These are phyloP conservation scores for Scaptomyza reducta DNA, from an alignment of 2,888 invertebrate species.

Conservation along the genomic window DNA sequence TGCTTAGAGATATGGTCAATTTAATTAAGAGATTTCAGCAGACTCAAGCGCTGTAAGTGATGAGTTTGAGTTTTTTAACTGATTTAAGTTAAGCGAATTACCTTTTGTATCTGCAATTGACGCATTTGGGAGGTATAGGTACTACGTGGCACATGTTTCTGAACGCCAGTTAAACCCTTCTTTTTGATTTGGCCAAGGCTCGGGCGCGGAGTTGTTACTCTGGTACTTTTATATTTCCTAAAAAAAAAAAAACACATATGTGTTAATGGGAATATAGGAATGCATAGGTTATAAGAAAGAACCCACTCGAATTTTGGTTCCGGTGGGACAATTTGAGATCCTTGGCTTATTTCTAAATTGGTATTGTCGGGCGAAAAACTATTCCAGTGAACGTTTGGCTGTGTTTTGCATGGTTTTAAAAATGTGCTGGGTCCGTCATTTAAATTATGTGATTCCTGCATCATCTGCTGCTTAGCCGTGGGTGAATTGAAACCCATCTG, in stretches of 20 bases:
- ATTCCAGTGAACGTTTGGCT: slow-evolving; percentile 6
- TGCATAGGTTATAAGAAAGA: neutral
- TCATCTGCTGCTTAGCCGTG: neutral
- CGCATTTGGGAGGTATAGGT: slow-evolving; percentile 47
- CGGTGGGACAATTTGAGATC: neutral
- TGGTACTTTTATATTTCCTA: slow-evolving; percentile 28
- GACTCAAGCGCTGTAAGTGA: slow-evolving; percentile 39
- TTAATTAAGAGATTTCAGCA: slow-evolving; percentile 9
- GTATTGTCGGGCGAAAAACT: neutral
- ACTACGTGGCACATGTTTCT: slow-evolving; percentile 40
- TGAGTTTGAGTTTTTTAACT: neutral
- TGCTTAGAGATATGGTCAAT: slow-evolving; percentile 4
- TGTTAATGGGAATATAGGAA: neutral
- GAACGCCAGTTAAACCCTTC: slow-evolving; percentile 12
- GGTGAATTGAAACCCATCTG: neutral
- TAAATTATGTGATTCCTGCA: neutral
- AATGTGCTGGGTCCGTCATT: neutral
- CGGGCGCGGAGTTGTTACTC: slow-evolving; percentile 28
- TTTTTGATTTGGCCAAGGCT: slow-evolving; percentile 27
- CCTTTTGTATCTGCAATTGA: slow-evolving; percentile 46
- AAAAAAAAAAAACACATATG: neutral
- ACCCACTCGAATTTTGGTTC: slow-evolving; percentile 33
- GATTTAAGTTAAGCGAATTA: slow-evolving; percentile 2
- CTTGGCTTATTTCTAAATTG: slow-evolving; percentile 6
- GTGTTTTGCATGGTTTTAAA: neutral